phyloP scores from a whole-genome alignment of 1,140 invertebrate genomes.

The Acromyrmex charruanus region DNA sequence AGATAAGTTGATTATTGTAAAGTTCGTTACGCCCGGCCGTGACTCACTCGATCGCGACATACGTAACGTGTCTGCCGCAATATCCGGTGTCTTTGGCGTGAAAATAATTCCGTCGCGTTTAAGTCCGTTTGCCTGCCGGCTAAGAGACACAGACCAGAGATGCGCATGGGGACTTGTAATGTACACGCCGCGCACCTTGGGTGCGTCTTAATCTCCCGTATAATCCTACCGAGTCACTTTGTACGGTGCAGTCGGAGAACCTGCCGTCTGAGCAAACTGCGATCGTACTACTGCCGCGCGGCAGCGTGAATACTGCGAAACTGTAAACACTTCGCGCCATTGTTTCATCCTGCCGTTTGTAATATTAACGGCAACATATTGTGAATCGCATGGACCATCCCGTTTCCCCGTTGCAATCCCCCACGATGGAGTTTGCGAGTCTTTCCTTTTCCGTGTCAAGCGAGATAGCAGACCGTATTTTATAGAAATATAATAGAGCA shows the following conservation, averaged over 20 bases:
- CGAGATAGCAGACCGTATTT: background rate
- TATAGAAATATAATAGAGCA: constrained; percentile 13
- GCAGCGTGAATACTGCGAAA: constrained; percentile 24
- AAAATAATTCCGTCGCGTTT: constrained; percentile 56
- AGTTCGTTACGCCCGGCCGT: constrained; percentile 1
- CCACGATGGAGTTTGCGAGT: background rate
- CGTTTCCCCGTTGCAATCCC: background rate
- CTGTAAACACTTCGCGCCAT: constrained; percentile 41
- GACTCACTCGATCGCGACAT: constrained; percentile 2
- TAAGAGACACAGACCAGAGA: background rate
- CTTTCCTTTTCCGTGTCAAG: background rate
- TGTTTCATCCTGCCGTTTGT: constrained; percentile 28
- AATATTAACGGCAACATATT: constrained; percentile 58
- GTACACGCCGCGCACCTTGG: constrained; percentile 34
- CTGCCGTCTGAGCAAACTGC: constrained; percentile 60
- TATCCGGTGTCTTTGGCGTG: constrained; percentile 41
- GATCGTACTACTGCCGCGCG: constrained; percentile 36
- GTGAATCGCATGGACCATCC: constrained; percentile 8
- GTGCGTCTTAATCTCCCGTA: constrained; percentile 53
- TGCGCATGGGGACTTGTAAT: constrained; percentile 9
- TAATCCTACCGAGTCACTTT: constrained; percentile 63
- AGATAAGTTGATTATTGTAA: constrained; percentile 16
- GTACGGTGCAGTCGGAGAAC: constrained; percentile 6
- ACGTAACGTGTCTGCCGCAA: constrained; percentile 28
- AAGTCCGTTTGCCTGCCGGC: constrained; percentile 44